These are phyloP conservation scores for Cataglyphis albicans DNA, from an alignment of 2,888 invertebrate species.

Conservation along the genomic window DNA sequence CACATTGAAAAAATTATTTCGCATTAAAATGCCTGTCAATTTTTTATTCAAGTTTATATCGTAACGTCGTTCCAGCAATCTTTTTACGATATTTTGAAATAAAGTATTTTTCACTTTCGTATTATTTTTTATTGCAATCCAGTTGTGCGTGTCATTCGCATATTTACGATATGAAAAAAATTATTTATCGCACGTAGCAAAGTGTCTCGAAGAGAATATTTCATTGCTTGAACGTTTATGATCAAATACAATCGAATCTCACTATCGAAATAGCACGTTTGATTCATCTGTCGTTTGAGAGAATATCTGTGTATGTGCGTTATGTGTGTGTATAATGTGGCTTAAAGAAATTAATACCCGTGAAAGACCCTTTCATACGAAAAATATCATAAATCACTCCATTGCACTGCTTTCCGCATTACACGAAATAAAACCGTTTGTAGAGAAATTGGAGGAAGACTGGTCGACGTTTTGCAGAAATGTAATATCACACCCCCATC, in stretches of 20 bases:
- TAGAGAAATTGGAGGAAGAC: neutral
- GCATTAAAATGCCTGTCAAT: neutral
- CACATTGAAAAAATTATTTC: neutral
- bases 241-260: neutral
- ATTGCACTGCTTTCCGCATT: neutral
- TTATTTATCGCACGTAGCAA: neutral
- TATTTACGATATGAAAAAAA: neutral
- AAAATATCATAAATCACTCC: slow-evolving; percentile 9
- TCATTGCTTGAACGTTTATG: neutral
- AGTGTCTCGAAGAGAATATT: slow-evolving; percentile 5
- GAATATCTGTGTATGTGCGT: neutral
- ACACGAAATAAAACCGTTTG: slow-evolving; percentile 22
- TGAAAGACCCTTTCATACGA: neutral
- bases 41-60: slow-evolving; percentile 1
- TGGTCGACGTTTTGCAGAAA: neutral
- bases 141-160: neutral
- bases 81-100: slow-evolving; percentile 28
- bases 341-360: slow-evolving; percentile 28
- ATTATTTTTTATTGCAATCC: slow-evolving; percentile 1
- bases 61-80: neutral
- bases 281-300: neutral
- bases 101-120: neutral
- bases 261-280: neutral
- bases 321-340: neutral
- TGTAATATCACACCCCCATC: slow-evolving; percentile 8